Base-by-base conservation (phyloP, 2,113 vertebrate genomes). In the Microtus montanus region DNA sequence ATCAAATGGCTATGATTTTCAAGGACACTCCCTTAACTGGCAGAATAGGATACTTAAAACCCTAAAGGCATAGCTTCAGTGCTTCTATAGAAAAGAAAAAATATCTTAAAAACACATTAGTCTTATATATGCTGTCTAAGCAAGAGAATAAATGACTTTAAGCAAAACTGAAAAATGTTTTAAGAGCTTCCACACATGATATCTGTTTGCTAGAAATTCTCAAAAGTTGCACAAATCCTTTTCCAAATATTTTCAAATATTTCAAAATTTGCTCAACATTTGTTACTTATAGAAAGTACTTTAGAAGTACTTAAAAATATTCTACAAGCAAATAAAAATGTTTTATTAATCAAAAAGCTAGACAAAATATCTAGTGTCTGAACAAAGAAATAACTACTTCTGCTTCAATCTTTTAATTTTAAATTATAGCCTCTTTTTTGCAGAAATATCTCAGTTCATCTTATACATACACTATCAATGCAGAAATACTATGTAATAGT, bases 311-410 rank as follows among this genome's bases (percentile, higher is more conserved):
- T 52, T 93, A 38, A 88, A 87, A 87, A 95, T 87, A 87, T 66
- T 95, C 8, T 79, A 86, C 35, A 90, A 89, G 52, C n/a, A 90
- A 84, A 71, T 30, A 30, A 38, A 41, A 95, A 35, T 91, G 71
- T 38, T 96, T 88, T 84, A 78, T 47, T 90, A 93, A 91, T 87
- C 22, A 97, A 24, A 95, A 92, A 75, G 12, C 63, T 82, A 87
- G 12, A 20, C 35, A 92, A 94, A 93, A 63, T 92, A 92, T 79
- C 49, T 61, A 4, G 77, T 77, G 11, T 41, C n/a, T 61, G 63
- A 70, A 79, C 41, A 80, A 87, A 83, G 38, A 92, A 94, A 73
- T 68, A 5, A 92, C 0, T 95, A 64, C 17, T 88, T 93, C 66
- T 96, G 54, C 19, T 41, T 63, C 92, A 95, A 95, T 78, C 41